phyloP scores from a whole-genome alignment of 2,888 invertebrate species.

The Meiosimyza decipiens region DNA sequence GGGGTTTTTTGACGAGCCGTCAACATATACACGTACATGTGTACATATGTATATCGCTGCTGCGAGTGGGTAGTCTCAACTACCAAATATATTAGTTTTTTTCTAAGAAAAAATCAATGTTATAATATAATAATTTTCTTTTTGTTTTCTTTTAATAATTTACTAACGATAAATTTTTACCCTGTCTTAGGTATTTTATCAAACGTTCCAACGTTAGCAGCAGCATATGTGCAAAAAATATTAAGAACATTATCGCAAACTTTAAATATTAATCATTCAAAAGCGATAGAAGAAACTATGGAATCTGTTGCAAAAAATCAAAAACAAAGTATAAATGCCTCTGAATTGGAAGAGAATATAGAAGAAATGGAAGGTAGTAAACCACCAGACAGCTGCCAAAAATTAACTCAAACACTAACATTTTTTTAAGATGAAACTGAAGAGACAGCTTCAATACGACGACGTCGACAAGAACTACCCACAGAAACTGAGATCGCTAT shows the following conservation, averaged over 20 bases:
- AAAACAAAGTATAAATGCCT: constrained; percentile 38
- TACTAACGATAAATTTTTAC: constrained; percentile 11
- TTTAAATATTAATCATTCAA: constrained; percentile 70
- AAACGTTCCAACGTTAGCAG: constrained; percentile 69
- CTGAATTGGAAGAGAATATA: constrained; percentile 52
- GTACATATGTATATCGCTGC: no score
- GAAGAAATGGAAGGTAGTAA: constrained; percentile 49
- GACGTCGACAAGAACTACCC: constrained; percentile 56
- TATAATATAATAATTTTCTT: no score
- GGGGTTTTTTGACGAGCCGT: no score
- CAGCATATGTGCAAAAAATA: constrained; percentile 68
- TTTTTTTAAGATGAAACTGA: constrained; percentile 53
- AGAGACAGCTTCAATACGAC: constrained; percentile 52
- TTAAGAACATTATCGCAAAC: constrained; percentile 69
- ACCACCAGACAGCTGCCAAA: background rate
- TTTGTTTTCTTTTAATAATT: background rate
- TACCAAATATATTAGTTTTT: no score
- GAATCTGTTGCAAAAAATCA: constrained; percentile 36
- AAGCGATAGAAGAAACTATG: constrained; percentile 54
- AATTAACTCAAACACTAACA: background rate
- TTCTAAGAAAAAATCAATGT: no score
- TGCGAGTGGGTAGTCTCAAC: no score
- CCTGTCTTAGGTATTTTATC: constrained; percentile 67
- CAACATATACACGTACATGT: no score
- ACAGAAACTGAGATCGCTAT: constrained; percentile 68